Evolutionary conservation across 1,140 invertebrate species (phyloP).

Genomic region (Wasmannia auropunctata): DNA sequence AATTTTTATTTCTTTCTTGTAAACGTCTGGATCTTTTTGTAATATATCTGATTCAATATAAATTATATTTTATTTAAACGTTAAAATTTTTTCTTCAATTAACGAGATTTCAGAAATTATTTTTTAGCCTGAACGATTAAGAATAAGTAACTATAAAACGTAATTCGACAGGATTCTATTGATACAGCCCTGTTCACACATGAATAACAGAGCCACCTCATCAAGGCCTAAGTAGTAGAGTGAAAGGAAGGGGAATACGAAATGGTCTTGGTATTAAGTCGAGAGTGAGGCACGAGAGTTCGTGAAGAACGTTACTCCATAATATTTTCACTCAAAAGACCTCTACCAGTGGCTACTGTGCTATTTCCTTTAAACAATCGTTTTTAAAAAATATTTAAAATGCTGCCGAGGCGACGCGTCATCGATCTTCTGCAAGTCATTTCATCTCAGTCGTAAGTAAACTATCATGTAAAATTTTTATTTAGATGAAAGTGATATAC

Average conservation of each 20-base stretch:
- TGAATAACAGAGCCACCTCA: constrained; percentile 1
- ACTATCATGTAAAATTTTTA: background rate
- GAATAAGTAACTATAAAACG: background rate
- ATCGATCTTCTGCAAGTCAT: constrained; percentile 83
- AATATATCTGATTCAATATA: background rate
- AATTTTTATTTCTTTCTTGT: background rate
- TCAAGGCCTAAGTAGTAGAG: constrained; percentile 10
- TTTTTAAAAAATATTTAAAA: constrained; percentile 71
- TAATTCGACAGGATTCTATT: background rate
- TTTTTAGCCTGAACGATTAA: background rate
- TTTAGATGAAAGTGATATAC: background rate
- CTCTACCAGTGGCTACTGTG: background rate
- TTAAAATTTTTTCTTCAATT: background rate
- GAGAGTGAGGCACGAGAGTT: background rate
- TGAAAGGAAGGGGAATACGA: background rate
- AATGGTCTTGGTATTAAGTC: background rate
- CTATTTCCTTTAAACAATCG: too few relatives aligned
- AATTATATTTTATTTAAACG: background rate
- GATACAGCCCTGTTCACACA: constrained; percentile 54
- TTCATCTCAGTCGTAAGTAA: constrained; percentile 84
- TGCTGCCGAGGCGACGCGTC: constrained; percentile 82
- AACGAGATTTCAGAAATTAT: background rate
- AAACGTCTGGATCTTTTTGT: background rate
- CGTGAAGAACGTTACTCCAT: background rate
- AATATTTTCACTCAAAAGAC: background rate